Percentiles rank a stretch among this genome's conserved stretches.
Evolutionary conservation across 2,113 vertebrate species (phyloP).

Genomic region (Gobiocypris rarus): DNA sequence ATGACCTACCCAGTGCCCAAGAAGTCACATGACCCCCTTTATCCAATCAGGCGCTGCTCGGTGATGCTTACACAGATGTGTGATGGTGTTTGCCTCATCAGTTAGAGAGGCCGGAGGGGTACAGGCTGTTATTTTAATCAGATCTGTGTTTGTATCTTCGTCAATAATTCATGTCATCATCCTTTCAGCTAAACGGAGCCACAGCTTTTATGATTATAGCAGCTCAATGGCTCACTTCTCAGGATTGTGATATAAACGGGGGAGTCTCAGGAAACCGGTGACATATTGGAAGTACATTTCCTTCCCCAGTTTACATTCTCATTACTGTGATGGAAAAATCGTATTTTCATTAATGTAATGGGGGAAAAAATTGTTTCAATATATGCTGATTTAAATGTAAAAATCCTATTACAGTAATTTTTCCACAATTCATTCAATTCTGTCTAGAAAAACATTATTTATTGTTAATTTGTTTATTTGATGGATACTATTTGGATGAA

Average conservation of each 20-base stretch:
- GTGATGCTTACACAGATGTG: constrained; percentile 57
- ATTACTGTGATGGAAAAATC: constrained; percentile 11
- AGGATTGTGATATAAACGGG: background rate
- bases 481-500: background rate
- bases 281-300: background rate
- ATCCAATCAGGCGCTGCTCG: constrained; percentile 57
- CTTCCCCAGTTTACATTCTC: background rate
- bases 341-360: background rate
- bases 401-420: background rate
- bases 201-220: constrained; percentile 42
- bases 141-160: constrained; percentile 35
- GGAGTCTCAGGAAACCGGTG: background rate
- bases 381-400: background rate
- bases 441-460: background rate
- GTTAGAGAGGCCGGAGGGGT: constrained; percentile 17
- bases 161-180: constrained; percentile 51
- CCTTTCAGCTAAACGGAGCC: constrained; percentile 4
- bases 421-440: background rate
- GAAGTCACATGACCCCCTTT: constrained; percentile 63
- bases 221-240: constrained; percentile 25
- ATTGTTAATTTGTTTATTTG: background rate
- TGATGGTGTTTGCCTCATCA: constrained; percentile 50
- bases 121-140: constrained; percentile 51
- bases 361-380: background rate
- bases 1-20: constrained; percentile 63